phyloP scores from a whole-genome alignment of 92 coral and sea anemone genomes.

The Zoanthus sociatus region DNA sequence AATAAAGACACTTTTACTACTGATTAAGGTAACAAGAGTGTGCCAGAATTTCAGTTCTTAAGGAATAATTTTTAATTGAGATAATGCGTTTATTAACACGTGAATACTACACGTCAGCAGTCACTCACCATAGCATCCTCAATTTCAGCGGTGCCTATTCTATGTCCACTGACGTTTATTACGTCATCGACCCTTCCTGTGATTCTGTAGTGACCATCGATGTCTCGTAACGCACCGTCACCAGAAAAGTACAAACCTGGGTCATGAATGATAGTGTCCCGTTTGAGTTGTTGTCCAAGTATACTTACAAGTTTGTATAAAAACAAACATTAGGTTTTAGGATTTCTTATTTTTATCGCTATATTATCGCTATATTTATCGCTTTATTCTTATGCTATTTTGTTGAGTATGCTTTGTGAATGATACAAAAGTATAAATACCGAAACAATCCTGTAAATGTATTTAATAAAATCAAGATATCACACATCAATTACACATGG shows the following conservation, averaged over 20 bases:
- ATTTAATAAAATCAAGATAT: no score
- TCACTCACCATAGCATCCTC: slow-evolving; percentile 95
- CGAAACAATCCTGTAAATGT: no score
- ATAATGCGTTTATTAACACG: no score
- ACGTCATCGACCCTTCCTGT: slow-evolving; percentile 99
- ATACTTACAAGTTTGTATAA: not conserved
- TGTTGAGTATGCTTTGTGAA: no score
- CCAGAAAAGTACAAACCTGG: slow-evolving; percentile 96
- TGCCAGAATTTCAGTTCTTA: not conserved
- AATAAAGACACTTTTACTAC: not conserved
- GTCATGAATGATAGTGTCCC: not conserved
- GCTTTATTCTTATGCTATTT: no score
- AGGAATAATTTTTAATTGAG: not conserved
- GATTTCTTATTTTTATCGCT: no score
- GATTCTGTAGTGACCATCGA: slow-evolving; percentile 97
- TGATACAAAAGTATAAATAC: no score
- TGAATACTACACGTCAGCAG: not conserved
- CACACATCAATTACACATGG: no score
- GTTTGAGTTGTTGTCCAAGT: not conserved
- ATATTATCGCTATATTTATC: no score
- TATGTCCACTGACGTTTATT: slow-evolving; percentile 97
- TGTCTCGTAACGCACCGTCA: slow-evolving; percentile 96
- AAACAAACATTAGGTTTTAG: not conserved
- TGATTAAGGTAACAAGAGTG: not conserved
- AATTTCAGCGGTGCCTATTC: slow-evolving; percentile 98